phyloP scores from a whole-genome alignment of 2,797 vertebrate genomes.

The Paramormyrops hopkinsi region DNA sequence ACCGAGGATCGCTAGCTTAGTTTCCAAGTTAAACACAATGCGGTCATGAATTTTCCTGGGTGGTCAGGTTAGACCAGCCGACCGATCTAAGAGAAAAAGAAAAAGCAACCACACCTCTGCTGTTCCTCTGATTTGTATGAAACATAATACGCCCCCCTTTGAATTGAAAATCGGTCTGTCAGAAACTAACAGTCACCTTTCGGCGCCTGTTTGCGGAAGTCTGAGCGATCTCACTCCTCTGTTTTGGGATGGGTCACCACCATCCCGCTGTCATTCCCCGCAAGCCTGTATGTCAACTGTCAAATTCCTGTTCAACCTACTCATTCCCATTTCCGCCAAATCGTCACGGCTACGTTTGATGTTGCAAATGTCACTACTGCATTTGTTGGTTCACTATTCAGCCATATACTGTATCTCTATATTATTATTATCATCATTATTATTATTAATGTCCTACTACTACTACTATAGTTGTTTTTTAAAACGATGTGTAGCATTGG shows the following conservation, averaged over 20 bases:
- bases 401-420: neutral
- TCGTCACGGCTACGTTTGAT: neutral
- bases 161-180: neutral
- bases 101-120: neutral
- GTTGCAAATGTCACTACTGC: neutral
- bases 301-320: neutral
- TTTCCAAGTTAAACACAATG: constrained; percentile 10
- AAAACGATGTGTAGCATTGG: neutral
- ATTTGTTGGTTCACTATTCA: neutral
- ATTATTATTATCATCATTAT: neutral
- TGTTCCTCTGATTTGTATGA: neutral
- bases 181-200: neutral
- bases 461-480: neutral
- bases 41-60: neutral
- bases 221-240: neutral
- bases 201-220: neutral
- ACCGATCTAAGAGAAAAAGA: neutral
- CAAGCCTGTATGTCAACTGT: neutral
- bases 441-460: neutral
- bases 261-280: neutral
- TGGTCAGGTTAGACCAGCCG: constrained; percentile 16
- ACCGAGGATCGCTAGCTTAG: neutral
- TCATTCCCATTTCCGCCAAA: neutral
- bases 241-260: neutral
- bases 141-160: neutral